Base-by-base conservation (phyloP, 2,113 vertebrate genomes). In the Cephalopterus ornatus region DNA sequence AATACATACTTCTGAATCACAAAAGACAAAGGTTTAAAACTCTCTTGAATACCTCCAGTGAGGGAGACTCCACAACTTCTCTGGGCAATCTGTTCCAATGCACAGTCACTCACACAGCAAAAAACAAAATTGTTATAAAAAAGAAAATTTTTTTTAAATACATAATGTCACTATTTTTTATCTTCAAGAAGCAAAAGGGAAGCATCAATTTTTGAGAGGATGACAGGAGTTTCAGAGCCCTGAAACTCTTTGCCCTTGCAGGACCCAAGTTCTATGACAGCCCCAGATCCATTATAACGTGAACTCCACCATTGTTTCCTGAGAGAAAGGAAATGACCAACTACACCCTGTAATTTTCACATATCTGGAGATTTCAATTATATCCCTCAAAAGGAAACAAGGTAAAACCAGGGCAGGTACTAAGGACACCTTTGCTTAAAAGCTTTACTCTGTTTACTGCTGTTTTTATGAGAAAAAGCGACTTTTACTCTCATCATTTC, bases 111-210 rank as follows among this genome's bases (percentile, higher is more conserved):
- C n/a, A 59, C 23, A 37, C 19, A 39, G 37, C 11, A 71, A 81
- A 65, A 2, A 50, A 9, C n/a, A n/a, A 28, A 52, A 52, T 27
- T 7, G 6, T 68, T 9, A 46, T 1, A 28, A 0, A 2, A 59
- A 84, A 70, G 1, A 21, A 84, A 49, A 7, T 28, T 61, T 4
- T 6, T 71, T 24, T 49, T 2, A 78, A 77, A 66, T 11, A 9
- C 1, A 50, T 2, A 28, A 42, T 33, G 11, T 4, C 5, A 33
- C 6, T n/a, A 11, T 46, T 76, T 76, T 55, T 17, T 53, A 9
- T 41, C 21, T 42, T 46, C 18, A 62, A 24, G 74, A 49, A 56
- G 8, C 20, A 32, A 80, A 68, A 76, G 9, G 9, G 6, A 47
- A 86, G 20, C 3, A 5, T 5, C 12, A 27, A 5, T 55, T 47